Base-by-base conservation (phyloP, 2,797 vertebrate genomes). In the Pogoniulus pusillus region DNA sequence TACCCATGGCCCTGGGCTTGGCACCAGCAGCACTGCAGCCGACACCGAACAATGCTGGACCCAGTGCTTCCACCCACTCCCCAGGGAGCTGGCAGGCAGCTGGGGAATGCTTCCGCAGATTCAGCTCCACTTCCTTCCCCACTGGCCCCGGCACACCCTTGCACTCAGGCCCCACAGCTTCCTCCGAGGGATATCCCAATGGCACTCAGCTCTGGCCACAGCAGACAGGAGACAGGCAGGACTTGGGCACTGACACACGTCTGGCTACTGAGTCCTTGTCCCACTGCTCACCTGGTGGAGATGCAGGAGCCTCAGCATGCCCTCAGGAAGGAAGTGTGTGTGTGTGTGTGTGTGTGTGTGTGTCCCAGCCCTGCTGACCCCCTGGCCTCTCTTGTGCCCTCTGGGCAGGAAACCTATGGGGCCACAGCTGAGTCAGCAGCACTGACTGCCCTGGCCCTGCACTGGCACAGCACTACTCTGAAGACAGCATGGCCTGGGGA, bases 101-200 rank as follows among this genome's bases (percentile, higher is more conserved):
- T 15, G n/a, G 88, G 86, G 71, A 94, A 60, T 7, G 12, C 78
- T 95, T 96, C 93, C 91, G 71, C 30, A 90, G 81, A 95, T 96
- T 96, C 77, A 95, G 41, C 47, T 78, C 86, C 0, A 3, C 24
- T 96, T 96, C 93, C 95, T 96, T 95, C 86, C 93, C 41, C 3
- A 11, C 19, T 3, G 3, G 54, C 55, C 74, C 34, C 41, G 77
- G 60, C 92, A 93, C 93, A 85, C 93, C 94, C 94, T 89, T 0
- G 1, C 16, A 2, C 39, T 72, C 71, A 2, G 2, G 47, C 16
- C 58, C 39, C 4, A 4, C 26, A 0, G 17, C 57, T 93, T 93
- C 91, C 92, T 94, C 69, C 0, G 0, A 0, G 30, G 81, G 65
- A 16, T 75, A 93, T 60, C 60, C 73, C 4, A 0, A 20, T 55